Conservation (phyloP, 1,140 invertebrate genomes). For the Dufourea novaeangliae region DNA sequence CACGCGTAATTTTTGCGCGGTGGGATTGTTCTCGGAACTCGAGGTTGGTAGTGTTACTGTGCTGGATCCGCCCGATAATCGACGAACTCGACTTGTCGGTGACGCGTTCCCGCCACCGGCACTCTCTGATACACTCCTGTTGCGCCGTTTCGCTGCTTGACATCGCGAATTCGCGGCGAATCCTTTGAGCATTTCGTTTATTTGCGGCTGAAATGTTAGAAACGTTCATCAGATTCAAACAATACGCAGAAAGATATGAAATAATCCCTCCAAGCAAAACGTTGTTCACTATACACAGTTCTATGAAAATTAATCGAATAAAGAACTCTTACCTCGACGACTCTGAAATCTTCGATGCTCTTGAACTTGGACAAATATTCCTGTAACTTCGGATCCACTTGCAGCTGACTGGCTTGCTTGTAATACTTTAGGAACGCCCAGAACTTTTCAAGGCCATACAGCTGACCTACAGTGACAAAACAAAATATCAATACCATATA, state of each 20-base stretch:
- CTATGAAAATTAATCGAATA: neutral
- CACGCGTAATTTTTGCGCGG: conserved; percentile 59
- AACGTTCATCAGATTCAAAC: too few relatives aligned
- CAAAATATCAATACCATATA: neutral
- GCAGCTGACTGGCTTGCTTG: conserved; percentile 89
- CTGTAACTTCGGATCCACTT: conserved; percentile 90
- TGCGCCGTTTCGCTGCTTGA: conserved; percentile 80
- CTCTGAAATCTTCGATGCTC: conserved; percentile 96
- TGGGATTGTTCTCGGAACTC: conserved; percentile 42
- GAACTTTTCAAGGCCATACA: conserved; percentile 99
- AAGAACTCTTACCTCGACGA: conserved; percentile 84
- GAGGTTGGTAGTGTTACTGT: conserved; percentile 70
- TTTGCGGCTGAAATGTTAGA: conserved; percentile 79
- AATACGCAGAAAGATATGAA: too few relatives aligned
- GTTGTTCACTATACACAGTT: too few relatives aligned
- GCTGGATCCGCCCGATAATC: conserved; percentile 77
- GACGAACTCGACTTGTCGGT: conserved; percentile 71
- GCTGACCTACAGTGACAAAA: conserved; percentile 88
- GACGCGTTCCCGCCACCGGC: conserved; percentile 72
- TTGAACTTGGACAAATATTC: conserved; percentile 94
- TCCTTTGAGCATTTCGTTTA: conserved; percentile 82
- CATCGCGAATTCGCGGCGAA: conserved; percentile 77
- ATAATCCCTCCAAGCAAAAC: too few relatives aligned
- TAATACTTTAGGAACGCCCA: conserved; percentile 99
- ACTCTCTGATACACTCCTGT: conserved; percentile 84